Conservation (phyloP, 2,888 invertebrate species). For the Eulithis prunata region DNA sequence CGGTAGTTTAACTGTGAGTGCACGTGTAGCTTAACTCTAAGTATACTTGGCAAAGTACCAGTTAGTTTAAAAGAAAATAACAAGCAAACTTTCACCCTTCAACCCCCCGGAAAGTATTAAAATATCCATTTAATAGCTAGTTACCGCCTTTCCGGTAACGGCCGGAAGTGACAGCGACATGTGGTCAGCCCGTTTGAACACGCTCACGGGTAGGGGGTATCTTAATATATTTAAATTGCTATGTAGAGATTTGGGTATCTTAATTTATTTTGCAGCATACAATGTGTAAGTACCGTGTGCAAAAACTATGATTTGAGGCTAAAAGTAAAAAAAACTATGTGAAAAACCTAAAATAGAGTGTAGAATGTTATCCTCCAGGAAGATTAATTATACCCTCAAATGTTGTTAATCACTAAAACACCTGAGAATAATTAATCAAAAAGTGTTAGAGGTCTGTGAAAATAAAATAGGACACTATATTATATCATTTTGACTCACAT, state of each 20-base stretch:
- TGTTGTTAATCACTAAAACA: too few relatives aligned
- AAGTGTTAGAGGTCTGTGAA: too few relatives aligned
- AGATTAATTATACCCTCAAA: too few relatives aligned
- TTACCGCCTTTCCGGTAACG: slow-evolving; percentile 30
- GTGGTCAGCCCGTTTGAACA: slow-evolving; percentile 25
- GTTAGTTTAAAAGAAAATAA: neutral
- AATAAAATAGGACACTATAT: too few relatives aligned
- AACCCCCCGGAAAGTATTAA: slow-evolving; percentile 19
- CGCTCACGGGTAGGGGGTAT: slow-evolving; percentile 17
- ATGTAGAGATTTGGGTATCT: slow-evolving; percentile 14
- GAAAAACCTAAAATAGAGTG: too few relatives aligned
- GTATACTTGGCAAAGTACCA: too few relatives aligned
- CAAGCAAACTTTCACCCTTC: neutral
- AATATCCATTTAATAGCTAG: slow-evolving; percentile 34
- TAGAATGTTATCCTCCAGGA: too few relatives aligned
- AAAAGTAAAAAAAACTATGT: too few relatives aligned
- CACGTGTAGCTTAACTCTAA: too few relatives aligned
- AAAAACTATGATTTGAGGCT: too few relatives aligned
- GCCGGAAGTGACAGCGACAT: slow-evolving; percentile 9
- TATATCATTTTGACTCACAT: too few relatives aligned
- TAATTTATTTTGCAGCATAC: slow-evolving; percentile 18
- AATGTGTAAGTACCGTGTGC: neutral
- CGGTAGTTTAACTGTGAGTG: neutral
- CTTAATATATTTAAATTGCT: slow-evolving; percentile 31
- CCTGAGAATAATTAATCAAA: too few relatives aligned